Evolutionary conservation across 2,113 vertebrate species (phyloP).

Genomic region (Plectropomus leopardus): DNA sequence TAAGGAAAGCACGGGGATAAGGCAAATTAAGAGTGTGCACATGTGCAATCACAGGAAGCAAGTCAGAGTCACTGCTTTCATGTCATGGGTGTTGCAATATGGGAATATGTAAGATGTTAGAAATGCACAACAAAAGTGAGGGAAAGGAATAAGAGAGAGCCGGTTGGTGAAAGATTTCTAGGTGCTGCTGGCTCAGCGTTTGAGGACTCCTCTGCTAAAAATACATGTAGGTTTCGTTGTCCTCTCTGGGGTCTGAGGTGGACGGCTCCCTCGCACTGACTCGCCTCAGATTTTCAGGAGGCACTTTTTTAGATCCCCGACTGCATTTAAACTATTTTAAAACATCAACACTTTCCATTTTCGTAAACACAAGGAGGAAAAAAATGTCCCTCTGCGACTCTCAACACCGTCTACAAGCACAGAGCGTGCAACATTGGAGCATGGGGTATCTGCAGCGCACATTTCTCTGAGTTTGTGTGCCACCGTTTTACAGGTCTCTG

Average conservation of each 20-base stretch:
- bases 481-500: constrained; percentile 31
- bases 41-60: not conserved
- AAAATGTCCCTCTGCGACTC: not conserved
- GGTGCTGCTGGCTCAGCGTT: constrained; percentile 60
- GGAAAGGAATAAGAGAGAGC: constrained; percentile 12
- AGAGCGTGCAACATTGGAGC: not conserved
- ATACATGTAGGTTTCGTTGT: constrained; percentile 54
- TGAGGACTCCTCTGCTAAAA: constrained; percentile 60
- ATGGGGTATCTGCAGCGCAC: not conserved
- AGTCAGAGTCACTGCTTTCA: constrained; percentile 1
- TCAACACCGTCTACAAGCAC: not conserved
- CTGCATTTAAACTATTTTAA: constrained; percentile 17
- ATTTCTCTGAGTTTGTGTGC: constrained; percentile 11
- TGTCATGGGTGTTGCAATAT: not conserved
- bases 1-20: constrained; percentile 1
- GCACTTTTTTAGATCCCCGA: not conserved
- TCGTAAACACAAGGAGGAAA: constrained; percentile 4
- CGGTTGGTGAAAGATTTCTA: constrained; percentile 39
- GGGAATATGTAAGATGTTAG: not conserved
- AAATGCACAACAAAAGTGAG: not conserved
- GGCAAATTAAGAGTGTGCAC: constrained; percentile 16
- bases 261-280: not conserved
- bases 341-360: constrained; percentile 5
- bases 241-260: constrained; percentile 33
- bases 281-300: not conserved